phyloP scores from a whole-genome alignment of 2,888 invertebrate genomes.

The Tetrapedia diversipes region DNA sequence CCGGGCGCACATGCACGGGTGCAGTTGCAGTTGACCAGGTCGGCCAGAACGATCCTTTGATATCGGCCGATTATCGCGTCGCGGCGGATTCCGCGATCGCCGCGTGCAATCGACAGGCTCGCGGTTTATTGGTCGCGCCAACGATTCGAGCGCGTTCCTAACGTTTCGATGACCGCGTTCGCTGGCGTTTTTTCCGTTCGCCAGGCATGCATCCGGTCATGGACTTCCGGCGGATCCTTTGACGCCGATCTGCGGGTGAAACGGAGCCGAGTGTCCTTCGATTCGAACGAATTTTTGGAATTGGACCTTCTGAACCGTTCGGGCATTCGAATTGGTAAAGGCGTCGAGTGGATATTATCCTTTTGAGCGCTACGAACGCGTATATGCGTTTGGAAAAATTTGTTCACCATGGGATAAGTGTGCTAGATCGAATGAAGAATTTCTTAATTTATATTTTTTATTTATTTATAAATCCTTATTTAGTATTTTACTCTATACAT shows the following conservation, averaged over 20 bases:
- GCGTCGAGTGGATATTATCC: neutral
- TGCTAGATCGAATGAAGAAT: too few species aligned
- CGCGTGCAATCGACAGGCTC: slow-evolving; percentile 61
- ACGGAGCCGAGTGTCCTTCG: neutral
- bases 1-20: slow-evolving; percentile 40
- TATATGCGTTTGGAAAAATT: too few species aligned
- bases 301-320: slow-evolving; percentile 14
- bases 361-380: too few species aligned
- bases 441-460: too few species aligned
- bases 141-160: slow-evolving; percentile 43
- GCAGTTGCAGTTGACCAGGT: slow-evolving; percentile 41
- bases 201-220: too few species aligned
- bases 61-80: slow-evolving; percentile 57
- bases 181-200: slow-evolving; percentile 35
- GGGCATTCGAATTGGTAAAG: too few species aligned
- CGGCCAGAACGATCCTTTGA: slow-evolving; percentile 59
- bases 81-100: slow-evolving; percentile 48
- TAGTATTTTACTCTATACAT: too few species aligned
- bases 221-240: too few species aligned
- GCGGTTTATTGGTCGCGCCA: slow-evolving; percentile 55
- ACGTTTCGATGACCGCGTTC: slow-evolving; percentile 49
- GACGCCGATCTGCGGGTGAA: neutral
- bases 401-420: too few species aligned
- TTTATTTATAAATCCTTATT: too few species aligned
- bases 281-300: slow-evolving; percentile 4